Conservation (phyloP, 2,888 invertebrate genomes). For the Cyaniris semiargus region DNA sequence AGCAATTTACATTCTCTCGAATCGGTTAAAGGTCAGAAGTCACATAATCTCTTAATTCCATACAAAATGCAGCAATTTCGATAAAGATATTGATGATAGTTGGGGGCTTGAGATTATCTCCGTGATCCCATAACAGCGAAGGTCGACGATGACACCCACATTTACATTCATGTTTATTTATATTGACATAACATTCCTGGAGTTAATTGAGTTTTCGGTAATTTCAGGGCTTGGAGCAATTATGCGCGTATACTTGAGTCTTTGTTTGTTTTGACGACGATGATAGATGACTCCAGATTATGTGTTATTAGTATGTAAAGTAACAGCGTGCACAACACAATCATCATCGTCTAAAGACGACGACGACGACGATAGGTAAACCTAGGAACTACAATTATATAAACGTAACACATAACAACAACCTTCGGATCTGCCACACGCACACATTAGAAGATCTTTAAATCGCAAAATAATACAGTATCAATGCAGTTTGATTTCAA, state of each 20-base stretch:
- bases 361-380: too few relatives aligned
- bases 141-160: slow-evolving; percentile 25
- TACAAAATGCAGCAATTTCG: slow-evolving; percentile 22
- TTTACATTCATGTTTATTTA: slow-evolving; percentile 22
- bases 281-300: neutral
- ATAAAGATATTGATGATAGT: slow-evolving; percentile 7
- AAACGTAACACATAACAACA: too few relatives aligned
- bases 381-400: neutral
- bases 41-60: slow-evolving; percentile 22
- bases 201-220: slow-evolving; percentile 7
- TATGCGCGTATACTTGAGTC: neutral
- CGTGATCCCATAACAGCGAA: slow-evolving; percentile 14
- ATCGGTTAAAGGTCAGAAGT: slow-evolving; percentile 1
- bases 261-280: slow-evolving; percentile 8
- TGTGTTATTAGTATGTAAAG: neutral
- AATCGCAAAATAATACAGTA: too few relatives aligned
- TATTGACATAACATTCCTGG: slow-evolving; percentile 5
- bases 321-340: neutral
- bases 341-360: neutral
- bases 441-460: too few relatives aligned
- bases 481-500: too few relatives aligned
- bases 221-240: neutral
- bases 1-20: slow-evolving; percentile 5
- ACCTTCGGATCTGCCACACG: too few relatives aligned
- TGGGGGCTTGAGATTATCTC: slow-evolving; percentile 4